Evolutionary conservation across 23 tunicate genomes (phyloP).

Genomic region (Styela clava): DNA sequence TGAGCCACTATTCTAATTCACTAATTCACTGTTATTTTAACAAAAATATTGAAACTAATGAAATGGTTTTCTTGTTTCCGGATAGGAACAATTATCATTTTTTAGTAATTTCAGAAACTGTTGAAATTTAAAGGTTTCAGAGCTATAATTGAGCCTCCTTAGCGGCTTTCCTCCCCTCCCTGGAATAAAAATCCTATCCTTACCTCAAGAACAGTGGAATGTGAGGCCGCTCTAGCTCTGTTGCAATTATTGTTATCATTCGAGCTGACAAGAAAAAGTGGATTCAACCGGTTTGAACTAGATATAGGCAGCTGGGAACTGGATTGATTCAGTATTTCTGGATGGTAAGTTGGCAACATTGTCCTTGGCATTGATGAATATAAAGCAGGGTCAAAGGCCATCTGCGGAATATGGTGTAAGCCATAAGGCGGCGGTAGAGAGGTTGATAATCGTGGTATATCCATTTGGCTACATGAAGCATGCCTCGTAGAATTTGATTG

Average conservation of each 20-base stretch:
- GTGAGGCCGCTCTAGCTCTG: slow-evolving; percentile 23
- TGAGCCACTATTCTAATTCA: too few species aligned
- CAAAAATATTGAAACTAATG: too few species aligned
- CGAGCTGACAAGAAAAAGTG: slow-evolving; percentile 20
- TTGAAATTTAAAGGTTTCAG: too few species aligned
- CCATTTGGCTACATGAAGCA: background rate
- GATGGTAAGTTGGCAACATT: background rate
- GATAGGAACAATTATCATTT: too few species aligned
- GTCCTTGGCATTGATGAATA: slow-evolving; percentile 18
- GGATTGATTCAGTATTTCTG: background rate
- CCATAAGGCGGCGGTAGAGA: slow-evolving; percentile 17
- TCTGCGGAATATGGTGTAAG: background rate
- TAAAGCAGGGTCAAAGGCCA: slow-evolving; percentile 8
- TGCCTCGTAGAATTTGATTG: background rate
- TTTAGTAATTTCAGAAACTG: too few species aligned
- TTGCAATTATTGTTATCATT: slow-evolving; percentile 36
- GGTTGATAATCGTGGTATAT: background rate
- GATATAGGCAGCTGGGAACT: slow-evolving; percentile 3
- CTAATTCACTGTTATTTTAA: too few species aligned
- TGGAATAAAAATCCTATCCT: too few species aligned
- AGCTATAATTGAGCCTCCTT: too few species aligned
- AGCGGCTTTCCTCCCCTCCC: too few species aligned
- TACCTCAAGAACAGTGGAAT: slow-evolving; percentile 25
- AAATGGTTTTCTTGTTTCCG: too few species aligned
- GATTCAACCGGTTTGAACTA: slow-evolving; percentile 26